Evolutionary conservation across 2,113 vertebrate genomes (phyloP).

Genomic region (Rhinolophus sinicus): DNA sequence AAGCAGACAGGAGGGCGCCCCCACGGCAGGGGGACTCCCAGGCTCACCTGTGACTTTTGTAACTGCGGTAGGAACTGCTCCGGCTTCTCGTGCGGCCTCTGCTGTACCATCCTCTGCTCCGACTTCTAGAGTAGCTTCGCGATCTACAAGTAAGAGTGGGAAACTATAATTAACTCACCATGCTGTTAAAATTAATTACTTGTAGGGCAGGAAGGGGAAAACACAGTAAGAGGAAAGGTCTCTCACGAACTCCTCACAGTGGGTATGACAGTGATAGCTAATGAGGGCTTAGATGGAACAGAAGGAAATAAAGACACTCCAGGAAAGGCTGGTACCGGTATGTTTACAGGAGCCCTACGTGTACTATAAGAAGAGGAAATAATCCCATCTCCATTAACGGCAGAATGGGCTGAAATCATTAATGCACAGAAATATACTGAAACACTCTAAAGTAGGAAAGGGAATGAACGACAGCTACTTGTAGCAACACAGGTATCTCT

Average conservation of each 20-base stretch:
- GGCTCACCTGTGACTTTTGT: constrained; percentile 90
- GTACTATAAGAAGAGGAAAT: background rate
- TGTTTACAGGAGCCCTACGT: background rate
- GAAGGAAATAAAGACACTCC: background rate
- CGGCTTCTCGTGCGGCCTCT: constrained; percentile 89
- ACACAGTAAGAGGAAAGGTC: background rate
- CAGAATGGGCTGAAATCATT: background rate
- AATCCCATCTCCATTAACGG: background rate
- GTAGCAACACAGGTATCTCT: background rate
- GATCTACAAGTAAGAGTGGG: constrained; percentile 74
- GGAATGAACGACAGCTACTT: background rate
- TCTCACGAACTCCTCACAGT: background rate
- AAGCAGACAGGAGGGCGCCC: background rate
- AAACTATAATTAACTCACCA: background rate
- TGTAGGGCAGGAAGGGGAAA: background rate
- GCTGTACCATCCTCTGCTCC: constrained; percentile 90
- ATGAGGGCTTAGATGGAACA: background rate
- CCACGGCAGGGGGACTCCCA: accelerated
- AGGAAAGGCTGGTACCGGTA: background rate
- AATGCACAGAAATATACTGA: background rate
- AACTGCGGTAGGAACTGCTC: constrained; percentile 93
- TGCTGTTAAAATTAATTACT: background rate
- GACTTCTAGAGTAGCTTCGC: constrained; percentile 93
- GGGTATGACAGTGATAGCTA: background rate
- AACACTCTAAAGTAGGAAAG: background rate